Evolutionary conservation across 2,113 vertebrate genomes (phyloP), one percentile per base, ranked within the genome.

Genomic region (Caranx ignobilis): DNA sequence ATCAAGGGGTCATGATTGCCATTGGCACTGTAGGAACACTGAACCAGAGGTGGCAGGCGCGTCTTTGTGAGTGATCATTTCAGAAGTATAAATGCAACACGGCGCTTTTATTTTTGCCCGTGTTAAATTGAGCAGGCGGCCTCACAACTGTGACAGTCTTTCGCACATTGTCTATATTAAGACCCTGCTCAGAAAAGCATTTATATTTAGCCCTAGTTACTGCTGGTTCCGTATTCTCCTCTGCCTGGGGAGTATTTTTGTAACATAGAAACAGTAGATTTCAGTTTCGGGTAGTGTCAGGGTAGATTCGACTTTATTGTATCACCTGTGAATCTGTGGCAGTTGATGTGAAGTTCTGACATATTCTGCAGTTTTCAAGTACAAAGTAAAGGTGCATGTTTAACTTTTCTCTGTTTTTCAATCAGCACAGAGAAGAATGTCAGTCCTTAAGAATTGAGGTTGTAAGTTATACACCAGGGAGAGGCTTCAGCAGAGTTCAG

Each of bases 151-250:
- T 89, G 93, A 92, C 92, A 90, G 88, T 89, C 90, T 93, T 94
- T 94, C 85, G 84, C 94, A 95, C 90, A 54, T 92, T 81, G 85
- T 87, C 92, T 94, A 93, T 94, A 92, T 92, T 91, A 93, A 94
- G 92, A 86, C 78, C 83, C 86, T 83, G 86, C 93, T 94, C 92
- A 93, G 90, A 95, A 94, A 92, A 88, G 73, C 87, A 71, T 87
- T 93, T 95, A 94, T 94, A 94, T 93, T 92, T 95, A 94, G 92
- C 90, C 63, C 41, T 74, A 57, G 90, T 89, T 93, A 92, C 92
- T 93, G 89, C 77, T 92, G 88, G 90, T 93, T 93, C 90, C 81
- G 63, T 88, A 86, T 92, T 92, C 85, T 89, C 75, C 77, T 85
- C 89, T 77, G 75, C 76, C 57, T 69, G 34, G 52, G 45, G 61